phyloP scores from a whole-genome alignment of 2,888 invertebrate species.

The Trypoxylon attenuatum region DNA sequence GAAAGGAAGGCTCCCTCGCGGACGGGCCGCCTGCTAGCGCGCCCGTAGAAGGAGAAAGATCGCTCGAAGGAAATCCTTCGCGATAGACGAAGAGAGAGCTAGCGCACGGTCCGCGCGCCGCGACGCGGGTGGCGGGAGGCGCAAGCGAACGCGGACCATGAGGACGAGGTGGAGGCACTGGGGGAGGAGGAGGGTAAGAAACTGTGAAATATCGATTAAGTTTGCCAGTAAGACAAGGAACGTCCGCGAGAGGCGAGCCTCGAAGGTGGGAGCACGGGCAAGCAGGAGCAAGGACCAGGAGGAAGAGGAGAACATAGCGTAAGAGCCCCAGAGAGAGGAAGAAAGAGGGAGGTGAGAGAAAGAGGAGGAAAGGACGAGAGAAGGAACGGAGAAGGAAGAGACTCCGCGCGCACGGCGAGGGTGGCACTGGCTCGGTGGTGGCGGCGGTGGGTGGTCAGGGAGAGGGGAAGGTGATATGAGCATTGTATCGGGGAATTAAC shows the following conservation, averaged over 20 bases:
- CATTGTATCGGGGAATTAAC: constrained; percentile 75
- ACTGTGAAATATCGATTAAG: constrained; percentile 75
- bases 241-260: constrained; percentile 69
- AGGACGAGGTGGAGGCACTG: constrained; percentile 38
- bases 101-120: neutral
- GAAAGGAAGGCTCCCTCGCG: constrained; percentile 40
- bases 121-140: neutral
- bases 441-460: constrained; percentile 65
- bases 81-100: too few relatives aligned
- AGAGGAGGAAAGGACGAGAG: constrained; percentile 9
- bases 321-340: neutral
- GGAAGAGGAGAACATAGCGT: constrained; percentile 12
- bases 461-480: constrained; percentile 74
- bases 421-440: constrained; percentile 38
- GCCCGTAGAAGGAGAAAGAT: constrained; percentile 23
- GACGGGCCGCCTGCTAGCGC: constrained; percentile 37
- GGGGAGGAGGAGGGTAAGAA: constrained; percentile 74
- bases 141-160: constrained; percentile 8
- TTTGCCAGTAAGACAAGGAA: constrained; percentile 75
- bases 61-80: too few relatives aligned
- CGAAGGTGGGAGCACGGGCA: constrained; percentile 41
- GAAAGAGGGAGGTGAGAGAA: neutral
- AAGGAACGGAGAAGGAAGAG: neutral
- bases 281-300: constrained; percentile 23
- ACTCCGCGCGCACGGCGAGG: too few relatives aligned